phyloP scores from a whole-genome alignment of 1,140 invertebrate species.

The Halotydeus destructor region DNA sequence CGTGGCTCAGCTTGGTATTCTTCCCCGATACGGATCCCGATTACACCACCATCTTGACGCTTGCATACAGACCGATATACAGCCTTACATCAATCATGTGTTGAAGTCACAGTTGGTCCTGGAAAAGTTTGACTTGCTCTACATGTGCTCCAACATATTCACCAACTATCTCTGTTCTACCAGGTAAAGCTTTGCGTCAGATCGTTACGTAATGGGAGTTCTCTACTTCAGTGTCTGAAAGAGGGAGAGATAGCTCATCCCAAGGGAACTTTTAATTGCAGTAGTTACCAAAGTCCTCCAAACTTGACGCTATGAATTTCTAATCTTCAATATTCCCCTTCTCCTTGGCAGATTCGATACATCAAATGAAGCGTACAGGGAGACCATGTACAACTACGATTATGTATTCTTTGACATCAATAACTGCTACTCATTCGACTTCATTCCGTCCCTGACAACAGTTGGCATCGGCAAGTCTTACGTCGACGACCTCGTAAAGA shows the following conservation, averaged over 20 bases:
- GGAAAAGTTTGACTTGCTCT: slow-evolving; percentile 27
- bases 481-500: slow-evolving; percentile 4
- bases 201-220: too few relatives aligned
- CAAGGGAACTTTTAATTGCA: too few relatives aligned
- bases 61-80: slow-evolving; percentile 17
- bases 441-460: slow-evolving; percentile 50
- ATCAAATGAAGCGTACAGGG: background rate
- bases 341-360: background rate
- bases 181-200: too few relatives aligned
- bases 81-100: slow-evolving; percentile 8
- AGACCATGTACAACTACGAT: slow-evolving; percentile 40
- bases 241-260: too few relatives aligned
- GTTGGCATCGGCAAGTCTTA: slow-evolving; percentile 8
- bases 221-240: too few relatives aligned
- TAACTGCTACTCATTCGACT: slow-evolving; percentile 64
- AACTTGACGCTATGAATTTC: too few relatives aligned
- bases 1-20: slow-evolving; percentile 48
- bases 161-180: slow-evolving; percentile 47
- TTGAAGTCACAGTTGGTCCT: background rate
- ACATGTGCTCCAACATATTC: slow-evolving; percentile 60
- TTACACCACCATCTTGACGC: slow-evolving; percentile 32
- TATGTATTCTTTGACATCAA: slow-evolving; percentile 71
- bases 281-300: too few relatives aligned
- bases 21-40: slow-evolving; percentile 39
- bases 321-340: background rate